phyloP scores from a whole-genome alignment of 2,888 invertebrate genomes.

The Heteromyza rotundicornis region DNA sequence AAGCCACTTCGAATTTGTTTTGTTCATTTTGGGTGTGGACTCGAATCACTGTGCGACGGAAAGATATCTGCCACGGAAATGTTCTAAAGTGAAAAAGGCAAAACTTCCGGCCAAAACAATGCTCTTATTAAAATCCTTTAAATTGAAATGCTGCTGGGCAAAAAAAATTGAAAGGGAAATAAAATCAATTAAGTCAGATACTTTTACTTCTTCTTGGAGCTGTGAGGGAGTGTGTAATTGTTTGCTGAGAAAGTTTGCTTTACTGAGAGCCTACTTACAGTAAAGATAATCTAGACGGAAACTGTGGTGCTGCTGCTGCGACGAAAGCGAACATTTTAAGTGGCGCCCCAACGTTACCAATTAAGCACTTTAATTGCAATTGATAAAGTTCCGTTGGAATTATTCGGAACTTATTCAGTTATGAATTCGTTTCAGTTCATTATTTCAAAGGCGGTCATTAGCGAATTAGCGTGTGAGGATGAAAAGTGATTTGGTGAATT shows the following conservation, averaged over 20 bases:
- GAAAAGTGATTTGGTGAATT: too few relatives aligned
- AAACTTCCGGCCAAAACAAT: neutral
- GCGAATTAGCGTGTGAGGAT: too few relatives aligned
- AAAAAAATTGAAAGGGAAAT: neutral
- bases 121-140: neutral
- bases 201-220: slow-evolving; percentile 27
- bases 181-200: slow-evolving; percentile 52
- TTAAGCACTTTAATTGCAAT: neutral
- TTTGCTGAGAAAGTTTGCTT: slow-evolving; percentile 27
- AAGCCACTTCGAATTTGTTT: too few relatives aligned
- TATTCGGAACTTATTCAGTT: neutral
- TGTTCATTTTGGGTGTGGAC: too few relatives aligned
- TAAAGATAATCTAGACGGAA: neutral
- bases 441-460: neutral
- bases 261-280: neutral
- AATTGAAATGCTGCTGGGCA: neutral
- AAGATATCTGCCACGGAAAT: too few relatives aligned
- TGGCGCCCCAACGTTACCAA: neutral
- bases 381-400: neutral
- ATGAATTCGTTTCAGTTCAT: neutral
- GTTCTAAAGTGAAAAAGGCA: neutral
- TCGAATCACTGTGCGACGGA: too few relatives aligned
- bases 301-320: neutral
- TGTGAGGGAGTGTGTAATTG: slow-evolving; percentile 47
- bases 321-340: neutral